Evolutionary conservation across 2,888 invertebrate genomes (phyloP).

Genomic region (Phasia obesa): DNA sequence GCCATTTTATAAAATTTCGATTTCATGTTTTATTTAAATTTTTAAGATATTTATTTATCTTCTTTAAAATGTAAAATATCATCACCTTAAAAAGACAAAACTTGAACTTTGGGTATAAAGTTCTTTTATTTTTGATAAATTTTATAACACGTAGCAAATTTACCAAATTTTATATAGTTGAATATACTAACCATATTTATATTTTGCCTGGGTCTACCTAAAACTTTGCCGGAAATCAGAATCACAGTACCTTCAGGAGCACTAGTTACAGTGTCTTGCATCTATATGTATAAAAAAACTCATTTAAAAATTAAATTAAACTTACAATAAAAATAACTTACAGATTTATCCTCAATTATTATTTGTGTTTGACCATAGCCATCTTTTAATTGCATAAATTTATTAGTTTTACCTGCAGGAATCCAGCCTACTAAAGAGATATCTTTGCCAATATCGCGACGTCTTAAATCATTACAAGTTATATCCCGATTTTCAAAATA

Average conservation of each 20-base stretch:
- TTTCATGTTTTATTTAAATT: no score
- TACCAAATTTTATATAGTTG: no score
- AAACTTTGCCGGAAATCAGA: constrained; percentile 81
- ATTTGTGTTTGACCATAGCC: constrained; percentile 83
- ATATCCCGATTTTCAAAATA: constrained; percentile 82
- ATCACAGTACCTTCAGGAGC: constrained; percentile 79
- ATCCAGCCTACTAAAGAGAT: constrained; percentile 82
- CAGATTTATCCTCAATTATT: constrained; percentile 80
- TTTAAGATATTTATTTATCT: no score
- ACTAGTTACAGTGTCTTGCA: constrained; percentile 76
- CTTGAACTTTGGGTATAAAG: no score
- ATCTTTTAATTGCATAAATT: constrained; percentile 82
- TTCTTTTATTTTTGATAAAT: no score
- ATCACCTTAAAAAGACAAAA: no score
- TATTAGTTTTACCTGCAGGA: constrained; percentile 78
- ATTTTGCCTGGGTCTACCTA: constrained; percentile 81
- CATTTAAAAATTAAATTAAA: neutral
- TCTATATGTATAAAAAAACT: constrained; percentile 71
- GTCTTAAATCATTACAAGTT: constrained; percentile 82
- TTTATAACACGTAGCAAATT: no score
- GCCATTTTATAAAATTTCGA: no score
- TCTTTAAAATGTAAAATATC: no score
- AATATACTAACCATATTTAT: constrained; percentile 78
- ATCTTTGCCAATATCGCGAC: constrained; percentile 79
- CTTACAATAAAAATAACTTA: constrained; percentile 66